These are phyloP conservation scores for Pithys albifrons DNA, from an alignment of 2,113 vertebrate genomes.

Conservation along the genomic window DNA sequence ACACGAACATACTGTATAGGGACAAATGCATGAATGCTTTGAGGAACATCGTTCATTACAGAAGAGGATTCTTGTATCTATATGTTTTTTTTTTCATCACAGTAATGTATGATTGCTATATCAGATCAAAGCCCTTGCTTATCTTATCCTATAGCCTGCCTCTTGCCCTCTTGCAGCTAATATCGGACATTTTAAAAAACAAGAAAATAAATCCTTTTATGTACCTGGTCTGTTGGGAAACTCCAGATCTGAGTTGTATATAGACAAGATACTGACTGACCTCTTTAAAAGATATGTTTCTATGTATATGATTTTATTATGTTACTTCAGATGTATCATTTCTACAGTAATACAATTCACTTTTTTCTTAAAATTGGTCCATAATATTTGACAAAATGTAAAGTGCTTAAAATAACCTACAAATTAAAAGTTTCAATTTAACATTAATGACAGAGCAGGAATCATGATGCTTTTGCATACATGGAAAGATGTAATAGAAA, in stretches of 20 bases:
- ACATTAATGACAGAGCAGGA: background rate
- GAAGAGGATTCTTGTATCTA: background rate
- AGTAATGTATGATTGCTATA: background rate
- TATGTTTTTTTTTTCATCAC: background rate
- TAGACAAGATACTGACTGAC: background rate
- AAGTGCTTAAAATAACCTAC: background rate
- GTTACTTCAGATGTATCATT: background rate
- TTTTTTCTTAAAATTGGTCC: background rate
- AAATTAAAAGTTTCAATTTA: background rate
- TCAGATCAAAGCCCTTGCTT: background rate
- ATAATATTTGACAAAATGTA: background rate
- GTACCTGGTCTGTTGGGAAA: background rate
- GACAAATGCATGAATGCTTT: background rate
- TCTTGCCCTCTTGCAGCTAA: background rate
- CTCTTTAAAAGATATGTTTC: background rate
- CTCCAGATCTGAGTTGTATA: fast-evolving
- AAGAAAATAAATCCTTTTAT: background rate
- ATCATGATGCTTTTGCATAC: background rate
- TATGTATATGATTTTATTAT: background rate
- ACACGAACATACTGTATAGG: background rate
- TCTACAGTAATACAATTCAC: background rate
- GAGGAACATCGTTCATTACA: background rate
- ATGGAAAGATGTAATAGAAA: background rate
- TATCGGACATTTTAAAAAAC: background rate
- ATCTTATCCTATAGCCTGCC: background rate